These are phyloP conservation scores for Agapornis roseicollis DNA, from an alignment of 2,113 vertebrate species.

Conservation along the genomic window DNA sequence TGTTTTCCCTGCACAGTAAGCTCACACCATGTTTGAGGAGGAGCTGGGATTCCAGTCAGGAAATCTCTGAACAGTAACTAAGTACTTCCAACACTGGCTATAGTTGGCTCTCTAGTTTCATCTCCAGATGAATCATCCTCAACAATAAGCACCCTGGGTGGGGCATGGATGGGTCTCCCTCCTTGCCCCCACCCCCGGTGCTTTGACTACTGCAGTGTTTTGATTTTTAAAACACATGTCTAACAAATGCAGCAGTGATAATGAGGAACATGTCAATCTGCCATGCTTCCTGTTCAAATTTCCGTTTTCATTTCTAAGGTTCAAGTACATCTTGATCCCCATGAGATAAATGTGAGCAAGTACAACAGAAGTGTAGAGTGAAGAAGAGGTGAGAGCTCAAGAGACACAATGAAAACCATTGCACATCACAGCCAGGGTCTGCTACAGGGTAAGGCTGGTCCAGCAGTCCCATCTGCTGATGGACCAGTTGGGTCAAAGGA, in stretches of 20 bases:
- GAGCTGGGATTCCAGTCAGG: background rate
- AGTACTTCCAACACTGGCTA: background rate
- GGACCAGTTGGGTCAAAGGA: background rate
- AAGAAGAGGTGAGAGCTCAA: background rate
- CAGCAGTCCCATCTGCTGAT: background rate
- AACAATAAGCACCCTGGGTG: background rate
- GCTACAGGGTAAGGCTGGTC: background rate
- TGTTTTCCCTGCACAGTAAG: background rate
- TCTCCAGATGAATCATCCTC: background rate
- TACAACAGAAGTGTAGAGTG: background rate
- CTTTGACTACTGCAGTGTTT: conserved; percentile 21
- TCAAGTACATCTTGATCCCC: conserved; percentile 53
- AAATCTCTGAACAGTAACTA: background rate
- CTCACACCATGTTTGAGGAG: background rate
- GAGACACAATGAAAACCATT: background rate
- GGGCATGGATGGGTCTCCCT: background rate
- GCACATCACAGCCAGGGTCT: background rate
- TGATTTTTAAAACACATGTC: conserved; percentile 60
- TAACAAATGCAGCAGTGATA: conserved; percentile 41
- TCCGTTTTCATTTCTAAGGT: conserved; percentile 49
- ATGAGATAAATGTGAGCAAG: background rate
- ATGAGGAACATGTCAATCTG: conserved; percentile 50
- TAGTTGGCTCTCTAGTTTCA: background rate
- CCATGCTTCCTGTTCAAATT: conserved; percentile 56
- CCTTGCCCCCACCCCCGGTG: background rate